A percentile compares a stretch with the other conserved stretches of the same genome.
Conservation (phyloP, 2,888 invertebrate species). For the Petrophora chlorosata region DNA sequence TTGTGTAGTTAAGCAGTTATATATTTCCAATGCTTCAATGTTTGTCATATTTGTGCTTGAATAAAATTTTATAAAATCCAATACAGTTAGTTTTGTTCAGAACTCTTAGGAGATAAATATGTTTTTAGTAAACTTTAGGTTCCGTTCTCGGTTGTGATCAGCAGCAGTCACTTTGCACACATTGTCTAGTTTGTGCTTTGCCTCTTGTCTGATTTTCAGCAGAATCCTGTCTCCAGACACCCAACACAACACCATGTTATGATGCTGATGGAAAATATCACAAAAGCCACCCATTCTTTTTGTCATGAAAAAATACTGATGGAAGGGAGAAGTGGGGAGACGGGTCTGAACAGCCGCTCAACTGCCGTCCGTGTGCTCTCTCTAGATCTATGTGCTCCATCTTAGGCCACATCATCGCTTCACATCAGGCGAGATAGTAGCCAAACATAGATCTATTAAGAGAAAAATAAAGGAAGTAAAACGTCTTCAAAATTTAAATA, state of each 20-base stretch:
- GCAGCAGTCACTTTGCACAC: constrained; percentile 74
- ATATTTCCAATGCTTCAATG: constrained; percentile 65
- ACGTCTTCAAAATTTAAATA: no score
- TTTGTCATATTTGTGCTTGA: constrained; percentile 79
- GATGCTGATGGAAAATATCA: constrained; percentile 3
- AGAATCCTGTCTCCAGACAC: constrained; percentile 2
- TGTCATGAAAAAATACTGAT: neutral
- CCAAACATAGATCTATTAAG: no score
- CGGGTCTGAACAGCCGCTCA: no score
- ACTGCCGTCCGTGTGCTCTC: no score
- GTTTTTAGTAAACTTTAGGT: constrained; percentile 30
- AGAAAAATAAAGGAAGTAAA: no score
- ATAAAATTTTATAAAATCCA: constrained; percentile 67
- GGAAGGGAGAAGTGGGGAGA: no score
- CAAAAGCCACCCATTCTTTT: neutral
- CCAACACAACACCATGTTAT: neutral
- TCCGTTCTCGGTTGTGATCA: constrained; percentile 34
- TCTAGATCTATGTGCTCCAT: no score
- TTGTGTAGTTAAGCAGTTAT: constrained; percentile 64
- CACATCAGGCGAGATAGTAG: no score
- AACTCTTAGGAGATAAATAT: constrained; percentile 17
- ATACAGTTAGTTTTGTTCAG: constrained; percentile 49
- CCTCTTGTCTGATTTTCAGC: constrained; percentile 70
- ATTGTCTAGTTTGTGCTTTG: constrained; percentile 64
- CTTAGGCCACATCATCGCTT: no score